A percentile compares a stretch with the other conserved stretches of the same genome.
phyloP scores from a whole-genome alignment of 2,888 invertebrate species.

The Meteorus cinctellus region DNA sequence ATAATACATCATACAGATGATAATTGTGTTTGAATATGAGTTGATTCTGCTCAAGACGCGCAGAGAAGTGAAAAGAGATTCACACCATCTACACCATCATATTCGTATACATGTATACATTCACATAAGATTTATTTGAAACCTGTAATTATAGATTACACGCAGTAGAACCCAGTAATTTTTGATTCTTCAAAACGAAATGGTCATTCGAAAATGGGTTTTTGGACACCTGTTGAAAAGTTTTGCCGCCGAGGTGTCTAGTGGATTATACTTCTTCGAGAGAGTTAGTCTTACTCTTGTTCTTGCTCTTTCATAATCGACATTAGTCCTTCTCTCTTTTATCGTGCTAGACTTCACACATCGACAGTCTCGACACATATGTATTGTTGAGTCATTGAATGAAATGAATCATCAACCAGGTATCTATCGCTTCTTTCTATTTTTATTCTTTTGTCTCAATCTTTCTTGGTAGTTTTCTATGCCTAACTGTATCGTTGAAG shows the following conservation, averaged over 20 bases:
- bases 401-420: constrained; percentile 46
- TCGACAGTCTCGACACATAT: background rate
- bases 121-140: constrained; percentile 42
- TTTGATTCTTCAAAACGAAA: constrained; percentile 44
- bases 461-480: background rate
- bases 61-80: background rate
- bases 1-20: background rate
- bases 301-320: background rate
- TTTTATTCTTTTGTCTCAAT: background rate
- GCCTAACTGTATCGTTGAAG: background rate
- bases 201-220: constrained; percentile 7
- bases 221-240: constrained; percentile 54
- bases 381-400: constrained; percentile 49
- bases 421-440: background rate
- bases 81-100: background rate
- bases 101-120: background rate
- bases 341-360: background rate
- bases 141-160: constrained; percentile 68
- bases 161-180: constrained; percentile 58
- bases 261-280: constrained; percentile 20
- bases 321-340: background rate
- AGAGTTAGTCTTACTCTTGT: constrained; percentile 11
- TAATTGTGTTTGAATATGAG: background rate
- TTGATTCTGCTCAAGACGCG: background rate
- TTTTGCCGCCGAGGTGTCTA: constrained; percentile 44